phyloP scores from a whole-genome alignment of 2,113 vertebrate genomes.

The Solenodon paradoxus region DNA sequence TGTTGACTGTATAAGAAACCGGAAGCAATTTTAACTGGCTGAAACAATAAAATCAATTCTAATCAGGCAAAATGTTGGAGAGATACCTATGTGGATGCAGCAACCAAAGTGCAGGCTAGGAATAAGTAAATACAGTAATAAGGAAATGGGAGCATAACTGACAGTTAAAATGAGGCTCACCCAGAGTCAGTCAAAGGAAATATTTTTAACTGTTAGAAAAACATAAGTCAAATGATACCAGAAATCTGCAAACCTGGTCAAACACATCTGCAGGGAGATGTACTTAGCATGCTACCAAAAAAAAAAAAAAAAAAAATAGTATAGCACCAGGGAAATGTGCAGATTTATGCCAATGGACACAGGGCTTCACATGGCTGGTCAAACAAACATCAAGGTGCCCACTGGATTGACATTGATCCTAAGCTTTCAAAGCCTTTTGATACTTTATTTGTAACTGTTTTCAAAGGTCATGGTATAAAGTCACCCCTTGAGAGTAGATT shows the following conservation, averaged over 20 bases:
- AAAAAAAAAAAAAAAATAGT: neutral
- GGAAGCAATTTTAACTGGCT: neutral
- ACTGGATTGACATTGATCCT: neutral
- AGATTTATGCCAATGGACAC: neutral
- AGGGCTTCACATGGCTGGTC: neutral
- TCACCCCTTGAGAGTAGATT: neutral
- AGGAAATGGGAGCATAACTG: neutral
- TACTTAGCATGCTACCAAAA: neutral
- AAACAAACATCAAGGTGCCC: neutral
- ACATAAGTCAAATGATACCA: neutral
- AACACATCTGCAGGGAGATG: neutral
- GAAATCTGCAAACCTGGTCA: neutral
- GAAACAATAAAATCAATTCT: neutral
- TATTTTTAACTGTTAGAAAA: slow-evolving; percentile 11
- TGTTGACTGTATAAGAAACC: neutral
- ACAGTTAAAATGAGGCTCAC: neutral
- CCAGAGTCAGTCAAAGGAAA: neutral
- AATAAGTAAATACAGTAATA: neutral
- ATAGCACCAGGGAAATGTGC: neutral
- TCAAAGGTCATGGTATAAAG: neutral
- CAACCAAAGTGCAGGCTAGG: neutral
- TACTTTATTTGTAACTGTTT: slow-evolving; percentile 12
- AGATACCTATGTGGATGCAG: neutral
- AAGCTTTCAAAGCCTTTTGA: neutral
- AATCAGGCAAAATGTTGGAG: neutral